Evolutionary conservation across 2,113 vertebrate species (phyloP), one percentile per base, ranked within the genome.

Genomic region (Rhinoptilus africanus): DNA sequence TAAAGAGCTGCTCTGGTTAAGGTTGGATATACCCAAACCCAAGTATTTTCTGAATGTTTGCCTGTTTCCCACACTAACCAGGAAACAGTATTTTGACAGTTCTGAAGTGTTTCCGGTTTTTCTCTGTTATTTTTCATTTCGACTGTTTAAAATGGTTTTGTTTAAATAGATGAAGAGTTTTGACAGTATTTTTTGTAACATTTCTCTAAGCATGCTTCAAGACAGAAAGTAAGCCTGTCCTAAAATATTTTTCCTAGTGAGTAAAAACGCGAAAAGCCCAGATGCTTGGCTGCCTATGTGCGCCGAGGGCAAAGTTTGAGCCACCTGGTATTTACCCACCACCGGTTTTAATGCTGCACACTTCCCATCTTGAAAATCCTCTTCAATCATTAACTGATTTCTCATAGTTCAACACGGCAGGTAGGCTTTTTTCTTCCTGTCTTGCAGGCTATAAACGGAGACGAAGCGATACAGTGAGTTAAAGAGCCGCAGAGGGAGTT

Each of bases 301-400:
- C 92, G 50, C 67, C 0, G 4, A 91, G 72, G 39, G 59, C 79
- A 60, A 93, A 86, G 51, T 81, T 28, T 95, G 47, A 66, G 34
- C 64, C 54, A 71, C 83, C 83, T 83, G 53, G 37, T 86, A 83
- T 88, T 95, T 93, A 74, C 82, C 60, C 50, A 54, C 2, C 0
- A n/a, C 20, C 43, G 57, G 4, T 35, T 91, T 74, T 81, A 20
- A n/a, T 75, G 53, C 77, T 85, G 51, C n/a, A 26, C 45, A 17
- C 24, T 92, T 76, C 62, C 53, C 67, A 50, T 94, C 75, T 88
- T 88, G 68, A 48, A 89, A 73, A 62, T 34, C 37, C 51, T 73
- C 59, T 88, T 92, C 78, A 83, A 22, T 88, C 67, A 88, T 94
- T 90, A 94, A 92, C 85, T 47, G 74, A 27, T 74, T n/a, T 90